Conservation (phyloP, 2,113 vertebrate species). For the Sigmodon hispidus region DNA sequence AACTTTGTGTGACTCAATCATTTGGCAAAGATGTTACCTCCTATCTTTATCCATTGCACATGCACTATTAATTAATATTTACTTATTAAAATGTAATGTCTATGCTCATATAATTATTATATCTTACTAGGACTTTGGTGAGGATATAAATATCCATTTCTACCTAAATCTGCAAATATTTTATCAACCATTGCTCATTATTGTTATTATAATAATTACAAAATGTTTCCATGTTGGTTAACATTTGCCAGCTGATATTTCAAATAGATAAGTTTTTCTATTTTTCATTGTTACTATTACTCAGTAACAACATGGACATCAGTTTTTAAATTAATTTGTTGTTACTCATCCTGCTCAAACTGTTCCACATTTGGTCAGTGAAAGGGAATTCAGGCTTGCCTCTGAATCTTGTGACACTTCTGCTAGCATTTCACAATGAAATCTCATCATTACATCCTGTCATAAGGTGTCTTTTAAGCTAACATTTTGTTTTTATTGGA, state of each 20-base stretch:
- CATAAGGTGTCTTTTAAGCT: neutral
- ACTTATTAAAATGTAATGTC: neutral
- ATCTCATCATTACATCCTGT: neutral
- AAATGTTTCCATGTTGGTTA: neutral
- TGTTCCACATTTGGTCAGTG: neutral
- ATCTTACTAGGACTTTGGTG: neutral
- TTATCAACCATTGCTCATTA: neutral
- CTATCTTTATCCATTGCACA: neutral
- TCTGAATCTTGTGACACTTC: neutral
- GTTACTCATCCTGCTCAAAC: neutral
- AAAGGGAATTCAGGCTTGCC: neutral
- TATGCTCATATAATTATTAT: neutral
- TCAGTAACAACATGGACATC: neutral
- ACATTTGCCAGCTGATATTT: neutral
- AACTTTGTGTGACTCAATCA: neutral
- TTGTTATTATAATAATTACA: neutral
- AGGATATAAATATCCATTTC: neutral
- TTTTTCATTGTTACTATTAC: neutral
- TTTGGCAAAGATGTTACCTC: neutral
- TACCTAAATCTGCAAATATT: neutral
- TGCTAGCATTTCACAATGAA: neutral
- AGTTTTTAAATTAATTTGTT: neutral
- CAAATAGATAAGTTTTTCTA: neutral
- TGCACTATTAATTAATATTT: neutral
- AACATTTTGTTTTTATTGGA: neutral